These are phyloP conservation scores for Pocota personata DNA, from an alignment of 2,888 invertebrate genomes.

Conservation along the genomic window DNA sequence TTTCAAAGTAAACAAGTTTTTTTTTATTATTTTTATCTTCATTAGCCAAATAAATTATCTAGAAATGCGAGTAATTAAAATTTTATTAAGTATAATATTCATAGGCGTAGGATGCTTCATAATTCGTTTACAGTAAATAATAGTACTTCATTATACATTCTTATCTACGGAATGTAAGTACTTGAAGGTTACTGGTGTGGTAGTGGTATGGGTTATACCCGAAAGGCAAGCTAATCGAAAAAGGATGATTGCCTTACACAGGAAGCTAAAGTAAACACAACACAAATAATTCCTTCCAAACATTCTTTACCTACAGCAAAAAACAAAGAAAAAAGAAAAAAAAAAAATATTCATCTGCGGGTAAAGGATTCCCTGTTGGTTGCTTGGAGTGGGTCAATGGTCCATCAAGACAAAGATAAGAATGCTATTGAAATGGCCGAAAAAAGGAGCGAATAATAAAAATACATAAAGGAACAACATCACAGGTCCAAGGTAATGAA, in stretches of 20 bases:
- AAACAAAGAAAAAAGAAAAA: slow-evolving; percentile 9
- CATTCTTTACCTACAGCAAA: slow-evolving; percentile 8
- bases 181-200: neutral
- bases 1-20: no score
- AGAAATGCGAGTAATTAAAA: slow-evolving; percentile 4
- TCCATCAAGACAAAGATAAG: slow-evolving; percentile 45
- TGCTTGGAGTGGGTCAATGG: slow-evolving; percentile 9
- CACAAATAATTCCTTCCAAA: slow-evolving; percentile 1
- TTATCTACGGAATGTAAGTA: neutral
- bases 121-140: slow-evolving; percentile 33
- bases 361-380: neutral
- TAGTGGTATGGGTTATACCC: neutral
- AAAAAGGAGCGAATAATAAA: slow-evolving; percentile 10
- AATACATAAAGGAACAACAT: neutral
- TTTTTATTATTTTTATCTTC: neutral
- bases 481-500: slow-evolving; percentile 24
- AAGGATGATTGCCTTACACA: slow-evolving; percentile 26
- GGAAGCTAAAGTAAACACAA: slow-evolving; percentile 18
- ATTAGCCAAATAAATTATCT: neutral
- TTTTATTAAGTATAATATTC: slow-evolving; percentile 1
- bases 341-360: neutral
- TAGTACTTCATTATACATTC: slow-evolving; percentile 8
- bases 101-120: neutral
- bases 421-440: slow-evolving; percentile 33
- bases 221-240: slow-evolving; percentile 40